Evolutionary conservation across 2,113 vertebrate genomes (phyloP).

Genomic region (Callospermophilus lateralis): DNA sequence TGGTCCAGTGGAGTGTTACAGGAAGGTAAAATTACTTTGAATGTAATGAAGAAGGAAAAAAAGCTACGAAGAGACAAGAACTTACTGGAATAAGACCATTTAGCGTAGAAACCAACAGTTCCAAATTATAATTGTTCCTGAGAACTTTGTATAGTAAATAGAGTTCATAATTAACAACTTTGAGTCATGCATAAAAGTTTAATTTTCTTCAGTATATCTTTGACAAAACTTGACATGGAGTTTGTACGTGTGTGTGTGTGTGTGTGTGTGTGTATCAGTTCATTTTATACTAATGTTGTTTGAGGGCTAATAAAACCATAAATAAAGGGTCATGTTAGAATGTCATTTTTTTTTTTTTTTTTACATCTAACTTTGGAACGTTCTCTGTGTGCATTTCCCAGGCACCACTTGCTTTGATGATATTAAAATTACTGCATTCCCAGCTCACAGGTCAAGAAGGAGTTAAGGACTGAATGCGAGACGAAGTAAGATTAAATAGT

Average conservation of each 20-base stretch:
- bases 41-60: not conserved
- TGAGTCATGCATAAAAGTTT: not conserved
- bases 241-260: not conserved
- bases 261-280: not conserved
- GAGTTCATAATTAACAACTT: not conserved
- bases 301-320: conserved; percentile 7
- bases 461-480: not conserved
- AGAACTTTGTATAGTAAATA: not conserved
- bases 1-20: not conserved
- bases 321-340: not conserved
- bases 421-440: not conserved
- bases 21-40: not conserved
- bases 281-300: not conserved
- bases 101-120: accelerated
- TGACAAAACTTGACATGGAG: not conserved
- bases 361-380: not conserved
- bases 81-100: not conserved
- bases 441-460: not conserved
- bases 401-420: conserved; percentile 27
- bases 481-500: not conserved
- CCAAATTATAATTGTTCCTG: not conserved
- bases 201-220: not conserved
- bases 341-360: not conserved
- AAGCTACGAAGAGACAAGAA: not conserved
- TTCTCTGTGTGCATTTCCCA: not conserved